phyloP scores from a whole-genome alignment of 2,888 invertebrate species.

The Aradus depressus region DNA sequence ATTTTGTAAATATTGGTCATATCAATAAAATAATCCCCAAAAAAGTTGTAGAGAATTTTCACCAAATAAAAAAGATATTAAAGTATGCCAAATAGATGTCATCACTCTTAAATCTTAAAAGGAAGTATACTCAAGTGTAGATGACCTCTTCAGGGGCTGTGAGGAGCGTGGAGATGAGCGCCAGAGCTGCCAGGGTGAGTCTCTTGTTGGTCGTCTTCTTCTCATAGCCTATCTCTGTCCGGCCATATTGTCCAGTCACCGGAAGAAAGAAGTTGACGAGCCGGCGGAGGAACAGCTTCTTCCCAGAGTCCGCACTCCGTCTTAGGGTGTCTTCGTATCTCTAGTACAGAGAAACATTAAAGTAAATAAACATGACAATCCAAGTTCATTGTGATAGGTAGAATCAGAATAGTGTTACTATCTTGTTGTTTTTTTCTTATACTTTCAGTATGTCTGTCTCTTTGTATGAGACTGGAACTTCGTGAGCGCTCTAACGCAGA shows the following conservation, averaged over 20 bases:
- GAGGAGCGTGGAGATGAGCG: slow-evolving; percentile 62
- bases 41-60: background rate
- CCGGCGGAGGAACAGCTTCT: slow-evolving; percentile 57
- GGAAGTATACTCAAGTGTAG: background rate
- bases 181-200: slow-evolving; percentile 41
- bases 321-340: slow-evolving; percentile 43
- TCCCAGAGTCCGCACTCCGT: slow-evolving; percentile 53
- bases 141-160: slow-evolving; percentile 49
- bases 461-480: too few relatives aligned
- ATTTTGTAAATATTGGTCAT: background rate
- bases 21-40: background rate
- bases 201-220: slow-evolving; percentile 34
- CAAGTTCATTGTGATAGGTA: too few relatives aligned
- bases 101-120: background rate
- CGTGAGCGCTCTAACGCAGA: too few relatives aligned
- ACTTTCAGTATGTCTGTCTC: too few relatives aligned
- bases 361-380: background rate
- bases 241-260: slow-evolving; percentile 74
- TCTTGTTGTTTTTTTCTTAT: too few relatives aligned
- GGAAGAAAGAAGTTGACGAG: slow-evolving; percentile 79
- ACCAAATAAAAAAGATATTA: background rate
- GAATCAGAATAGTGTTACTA: too few relatives aligned
- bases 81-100: background rate
- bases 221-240: slow-evolving; percentile 55
- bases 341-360: slow-evolving; percentile 35